Evolutionary conservation across 2,113 vertebrate species (phyloP), one percentile per base, ranked within the genome.

Genomic region (Istiophorus platypterus): DNA sequence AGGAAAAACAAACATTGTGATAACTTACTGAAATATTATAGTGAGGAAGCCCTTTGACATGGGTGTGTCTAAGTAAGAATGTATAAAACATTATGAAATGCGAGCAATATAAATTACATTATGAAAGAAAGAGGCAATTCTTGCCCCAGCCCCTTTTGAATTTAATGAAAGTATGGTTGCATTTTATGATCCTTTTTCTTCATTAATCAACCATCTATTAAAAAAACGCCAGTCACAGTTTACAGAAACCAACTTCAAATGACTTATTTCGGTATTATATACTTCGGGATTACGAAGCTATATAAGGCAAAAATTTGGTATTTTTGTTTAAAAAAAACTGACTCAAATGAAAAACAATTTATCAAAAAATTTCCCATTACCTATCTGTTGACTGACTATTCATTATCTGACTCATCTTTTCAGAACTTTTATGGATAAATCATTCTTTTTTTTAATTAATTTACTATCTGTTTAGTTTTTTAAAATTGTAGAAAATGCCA

Each of bases 1-100:
- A 34, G 58, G 42, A 27, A 79, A 34, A 74, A 72, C 64, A 72
- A 72, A 80, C 42, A 41, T 14, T 24, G 29, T 69, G 58, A 76
- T 20, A 42, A 64, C 56, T 85, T 24, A 66, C 14, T 69, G 70
- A 62, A 68, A 45, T 39, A 51, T 31, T 52, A 72, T 5, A 76
- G 22, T 54, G 26, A 71, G 13, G 24, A 76, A 52, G 47, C 39
- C 68, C 42, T 72, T 45, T 68, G 61, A 81, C 64, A 57, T 29
- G 18, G 7, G 9, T 39, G 61, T 26, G 52, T 75, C 39, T 20
- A 26, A 12, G 1, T 64, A 10, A n/a, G 15, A 78, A 59, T 12
- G 14, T 39, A 29, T 51, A 58, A 68, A 62, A 37, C 67, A 42
- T 29, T 51, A 42, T 41, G 51, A 47, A 70, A 61, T 52, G 37